Evolutionary conservation across 2,113 vertebrate genomes (phyloP).

Genomic region (Perognathus longimembris): DNA sequence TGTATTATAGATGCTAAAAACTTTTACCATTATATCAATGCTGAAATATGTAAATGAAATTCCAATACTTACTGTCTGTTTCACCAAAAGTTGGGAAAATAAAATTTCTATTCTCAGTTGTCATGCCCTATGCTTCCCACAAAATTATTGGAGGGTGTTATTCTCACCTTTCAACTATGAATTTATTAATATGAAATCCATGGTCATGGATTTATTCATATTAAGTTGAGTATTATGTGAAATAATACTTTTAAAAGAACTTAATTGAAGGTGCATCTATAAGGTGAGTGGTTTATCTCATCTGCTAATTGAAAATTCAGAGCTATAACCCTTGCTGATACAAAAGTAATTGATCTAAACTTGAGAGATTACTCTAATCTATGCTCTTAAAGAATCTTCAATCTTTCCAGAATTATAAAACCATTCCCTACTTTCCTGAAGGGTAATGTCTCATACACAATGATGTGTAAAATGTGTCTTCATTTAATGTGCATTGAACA

Average conservation of each 20-base stretch:
- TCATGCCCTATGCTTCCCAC: neutral
- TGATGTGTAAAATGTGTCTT: neutral
- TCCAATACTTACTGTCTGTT: constrained; percentile 51
- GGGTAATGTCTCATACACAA: neutral
- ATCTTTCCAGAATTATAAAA: neutral
- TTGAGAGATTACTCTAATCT: neutral
- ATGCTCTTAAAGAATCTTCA: neutral
- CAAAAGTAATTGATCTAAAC: neutral
- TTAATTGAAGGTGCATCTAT: neutral
- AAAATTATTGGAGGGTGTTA: constrained; percentile 17
- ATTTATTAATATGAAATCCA: neutral
- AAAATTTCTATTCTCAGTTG: constrained; percentile 31
- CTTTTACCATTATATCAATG: neutral
- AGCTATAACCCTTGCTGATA: neutral
- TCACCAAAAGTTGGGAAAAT: constrained; percentile 12
- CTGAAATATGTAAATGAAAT: neutral
- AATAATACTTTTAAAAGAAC: constrained; percentile 2
- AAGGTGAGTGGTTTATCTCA: neutral
- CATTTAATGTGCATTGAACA: neutral
- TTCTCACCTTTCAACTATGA: constrained; percentile 38
- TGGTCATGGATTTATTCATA: constrained; percentile 2
- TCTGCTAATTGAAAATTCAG: neutral
- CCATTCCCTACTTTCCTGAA: constrained; percentile 11
- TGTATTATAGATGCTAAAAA: neutral
- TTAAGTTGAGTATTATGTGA: neutral